These are phyloP conservation scores for Augochlora pura DNA, from an alignment of 1,140 invertebrate genomes.

Conservation along the genomic window DNA sequence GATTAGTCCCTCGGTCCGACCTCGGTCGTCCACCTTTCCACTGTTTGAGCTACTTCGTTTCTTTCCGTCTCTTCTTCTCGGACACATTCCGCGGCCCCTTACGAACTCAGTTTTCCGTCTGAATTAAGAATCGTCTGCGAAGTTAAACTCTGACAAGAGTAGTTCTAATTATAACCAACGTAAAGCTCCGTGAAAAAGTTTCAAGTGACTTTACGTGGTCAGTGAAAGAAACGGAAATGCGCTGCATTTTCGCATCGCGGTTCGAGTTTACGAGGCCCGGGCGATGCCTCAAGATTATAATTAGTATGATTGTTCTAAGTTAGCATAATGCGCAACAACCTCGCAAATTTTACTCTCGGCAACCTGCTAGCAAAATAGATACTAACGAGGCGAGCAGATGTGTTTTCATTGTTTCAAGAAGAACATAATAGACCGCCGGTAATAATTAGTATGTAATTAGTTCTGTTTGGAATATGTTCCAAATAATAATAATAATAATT, in stretches of 20 bases:
- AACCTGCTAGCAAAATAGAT: background rate
- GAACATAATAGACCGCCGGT: too few relatives aligned
- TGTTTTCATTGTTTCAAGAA: too few relatives aligned
- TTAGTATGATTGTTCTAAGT: background rate
- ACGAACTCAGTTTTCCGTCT: constrained; percentile 24
- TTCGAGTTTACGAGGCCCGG: too few relatives aligned
- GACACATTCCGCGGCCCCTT: background rate
- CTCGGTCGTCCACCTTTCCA: constrained; percentile 13
- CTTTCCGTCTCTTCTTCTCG: constrained; percentile 4
- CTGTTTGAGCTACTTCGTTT: constrained; percentile 39
- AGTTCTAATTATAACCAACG: constrained; percentile 17
- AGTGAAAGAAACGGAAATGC: constrained; percentile 1
- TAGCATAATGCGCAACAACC: background rate
- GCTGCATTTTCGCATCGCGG: background rate
- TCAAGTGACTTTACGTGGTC: constrained; percentile 1
- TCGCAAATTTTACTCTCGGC: too few relatives aligned
- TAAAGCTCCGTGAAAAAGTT: background rate
- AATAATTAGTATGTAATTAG: too few relatives aligned
- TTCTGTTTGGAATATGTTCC: too few relatives aligned
- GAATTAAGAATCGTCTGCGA: constrained; percentile 41
- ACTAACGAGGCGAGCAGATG: background rate
- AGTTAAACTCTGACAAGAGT: constrained; percentile 11
- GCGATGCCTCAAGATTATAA: background rate
- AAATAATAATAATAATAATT: too few relatives aligned
- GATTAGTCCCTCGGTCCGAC: constrained; percentile 45